Evolutionary conservation across 2,797 vertebrate species (phyloP).

Genomic region (Salmo trutta): DNA sequence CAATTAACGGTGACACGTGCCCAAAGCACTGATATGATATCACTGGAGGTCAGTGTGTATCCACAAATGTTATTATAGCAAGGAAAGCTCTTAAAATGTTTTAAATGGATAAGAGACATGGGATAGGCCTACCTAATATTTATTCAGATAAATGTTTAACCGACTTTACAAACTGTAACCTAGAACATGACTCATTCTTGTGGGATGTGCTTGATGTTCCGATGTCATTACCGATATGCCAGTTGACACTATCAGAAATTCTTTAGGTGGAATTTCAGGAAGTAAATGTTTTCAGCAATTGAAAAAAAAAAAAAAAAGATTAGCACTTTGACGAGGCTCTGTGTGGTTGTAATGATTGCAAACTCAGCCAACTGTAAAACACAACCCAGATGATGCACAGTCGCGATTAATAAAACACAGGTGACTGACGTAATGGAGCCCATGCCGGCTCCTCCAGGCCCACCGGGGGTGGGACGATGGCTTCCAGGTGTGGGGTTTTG

Average conservation of each 20-base stretch:
- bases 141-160: neutral
- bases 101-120: neutral
- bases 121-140: neutral
- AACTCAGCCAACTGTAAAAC: neutral
- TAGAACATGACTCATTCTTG: neutral
- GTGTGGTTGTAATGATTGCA: neutral
- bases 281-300: neutral
- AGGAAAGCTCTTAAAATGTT: neutral
- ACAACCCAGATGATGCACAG: neutral
- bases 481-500: neutral
- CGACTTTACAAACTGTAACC: neutral
- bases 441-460: neutral
- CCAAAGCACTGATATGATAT: neutral
- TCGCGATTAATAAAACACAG: neutral
- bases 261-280: neutral
- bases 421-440: constrained; percentile 4
- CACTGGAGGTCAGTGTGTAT: no score
- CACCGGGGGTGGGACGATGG: neutral
- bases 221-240: neutral
- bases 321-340: neutral
- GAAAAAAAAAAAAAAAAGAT: neutral
- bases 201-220: neutral
- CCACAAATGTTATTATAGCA: neutral
- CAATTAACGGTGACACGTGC: neutral
- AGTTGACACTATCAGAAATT: neutral